Conservation (phyloP, 2,797 vertebrate species). For the Leucoraja ocellata region DNA sequence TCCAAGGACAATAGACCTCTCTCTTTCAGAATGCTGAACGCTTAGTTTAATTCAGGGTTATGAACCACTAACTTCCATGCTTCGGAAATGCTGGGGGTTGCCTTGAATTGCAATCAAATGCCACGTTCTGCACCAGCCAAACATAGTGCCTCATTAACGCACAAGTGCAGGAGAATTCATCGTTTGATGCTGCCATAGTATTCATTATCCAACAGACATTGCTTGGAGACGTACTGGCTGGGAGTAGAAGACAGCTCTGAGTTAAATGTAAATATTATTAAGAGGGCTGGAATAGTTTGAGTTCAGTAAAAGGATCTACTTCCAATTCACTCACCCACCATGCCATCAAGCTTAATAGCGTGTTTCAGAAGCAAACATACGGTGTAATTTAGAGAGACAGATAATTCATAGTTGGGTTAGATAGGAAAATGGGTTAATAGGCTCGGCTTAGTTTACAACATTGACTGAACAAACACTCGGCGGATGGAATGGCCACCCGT, state of each 20-base stretch:
- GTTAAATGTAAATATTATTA: not conserved
- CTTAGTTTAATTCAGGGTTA: not conserved
- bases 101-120: not conserved
- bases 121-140: not conserved
- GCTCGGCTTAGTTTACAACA: not conserved
- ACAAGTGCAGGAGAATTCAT: not conserved
- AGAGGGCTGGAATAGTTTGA: not conserved
- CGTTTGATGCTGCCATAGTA: not conserved
- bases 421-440: not conserved
- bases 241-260: not conserved
- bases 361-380: not conserved
- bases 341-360: not conserved
- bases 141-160: slow-evolving; percentile 10
- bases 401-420: not conserved
- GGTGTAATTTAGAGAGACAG: not conserved
- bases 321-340: not conserved
- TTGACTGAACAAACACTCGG: no score
- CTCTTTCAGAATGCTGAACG: not conserved
- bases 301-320: not conserved
- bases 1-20: not conserved
- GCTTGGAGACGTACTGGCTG: not conserved
- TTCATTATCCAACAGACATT: slow-evolving; percentile 21
- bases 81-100: slow-evolving; percentile 5
- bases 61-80: slow-evolving; percentile 25
- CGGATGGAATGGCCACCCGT: not conserved